Conservation (phyloP, 35 echinoderm and acorn worm genomes). For the Heliocidaris tuberculata region DNA sequence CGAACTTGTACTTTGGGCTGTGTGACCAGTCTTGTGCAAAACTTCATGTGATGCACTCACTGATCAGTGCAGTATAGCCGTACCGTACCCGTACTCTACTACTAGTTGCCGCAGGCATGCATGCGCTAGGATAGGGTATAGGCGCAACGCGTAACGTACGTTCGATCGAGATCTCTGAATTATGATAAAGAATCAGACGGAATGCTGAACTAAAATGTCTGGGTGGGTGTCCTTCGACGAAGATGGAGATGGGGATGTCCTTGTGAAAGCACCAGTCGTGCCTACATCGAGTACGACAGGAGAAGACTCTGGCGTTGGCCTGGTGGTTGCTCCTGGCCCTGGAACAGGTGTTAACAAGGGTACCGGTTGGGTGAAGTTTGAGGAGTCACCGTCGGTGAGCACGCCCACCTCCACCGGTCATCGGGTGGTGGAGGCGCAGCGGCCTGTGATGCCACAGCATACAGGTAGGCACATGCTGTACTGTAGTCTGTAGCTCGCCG, state of each 20-base stretch:
- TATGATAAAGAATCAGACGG: not conserved
- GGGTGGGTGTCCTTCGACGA: conserved; percentile 41
- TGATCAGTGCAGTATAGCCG: too few relatives aligned
- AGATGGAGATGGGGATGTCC: not conserved
- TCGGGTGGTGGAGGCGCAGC: not conserved
- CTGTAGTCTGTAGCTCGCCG: not conserved
- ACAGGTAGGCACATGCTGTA: conserved; percentile 13
- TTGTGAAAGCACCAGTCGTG: not conserved
- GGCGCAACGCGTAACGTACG: too few relatives aligned
- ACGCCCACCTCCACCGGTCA: not conserved
- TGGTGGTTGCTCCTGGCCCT: not conserved
- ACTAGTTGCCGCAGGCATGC: too few relatives aligned
- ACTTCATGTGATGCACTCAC: too few relatives aligned
- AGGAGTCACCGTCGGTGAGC: not conserved
- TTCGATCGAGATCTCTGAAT: too few relatives aligned
- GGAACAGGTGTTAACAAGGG: not conserved
- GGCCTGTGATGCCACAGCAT: not conserved
- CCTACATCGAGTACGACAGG: not conserved
- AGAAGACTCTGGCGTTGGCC: not conserved
- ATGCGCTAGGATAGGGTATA: too few relatives aligned
- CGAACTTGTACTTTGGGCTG: too few relatives aligned
- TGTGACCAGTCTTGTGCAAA: too few relatives aligned
- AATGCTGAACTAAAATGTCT: conserved; percentile 18
- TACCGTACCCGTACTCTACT: too few relatives aligned
- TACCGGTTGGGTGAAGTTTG: conserved; percentile 16